A percentile compares a stretch with the other conserved stretches of the same genome.
phyloP scores from a whole-genome alignment of 2,888 invertebrate genomes.

The Pseudoips prasinana region DNA sequence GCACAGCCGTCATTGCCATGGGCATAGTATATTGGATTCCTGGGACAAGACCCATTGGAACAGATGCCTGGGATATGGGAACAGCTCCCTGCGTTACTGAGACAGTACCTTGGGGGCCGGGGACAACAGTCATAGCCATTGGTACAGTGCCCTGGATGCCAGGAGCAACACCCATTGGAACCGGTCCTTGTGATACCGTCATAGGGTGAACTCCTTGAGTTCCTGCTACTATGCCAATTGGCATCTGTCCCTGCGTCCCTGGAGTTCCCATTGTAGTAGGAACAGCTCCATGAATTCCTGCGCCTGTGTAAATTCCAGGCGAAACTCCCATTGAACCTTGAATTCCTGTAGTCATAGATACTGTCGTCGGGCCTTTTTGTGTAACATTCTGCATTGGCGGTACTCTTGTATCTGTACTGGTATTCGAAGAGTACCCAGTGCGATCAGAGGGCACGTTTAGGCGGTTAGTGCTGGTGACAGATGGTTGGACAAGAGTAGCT shows the following conservation, averaged over 20 bases:
- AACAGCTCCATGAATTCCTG: no score
- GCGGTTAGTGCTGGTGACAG: constrained; percentile 32
- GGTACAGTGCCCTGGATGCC: constrained; percentile 13
- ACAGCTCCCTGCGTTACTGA: neutral
- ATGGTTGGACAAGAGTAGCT: constrained; percentile 15
- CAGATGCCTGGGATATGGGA: neutral
- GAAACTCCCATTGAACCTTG: neutral
- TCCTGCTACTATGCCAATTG: neutral
- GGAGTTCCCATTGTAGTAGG: neutral
- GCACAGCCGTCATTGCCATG: neutral
- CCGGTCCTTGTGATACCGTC: neutral
- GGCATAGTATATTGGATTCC: neutral
- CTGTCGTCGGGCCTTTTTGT: neutral
- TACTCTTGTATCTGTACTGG: neutral
- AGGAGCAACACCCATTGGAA: constrained; percentile 5
- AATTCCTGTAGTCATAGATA: neutral
- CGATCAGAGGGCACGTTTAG: constrained; percentile 32
- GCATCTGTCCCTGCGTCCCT: constrained; percentile 11
- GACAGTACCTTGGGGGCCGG: constrained; percentile 1
- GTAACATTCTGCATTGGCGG: neutral
- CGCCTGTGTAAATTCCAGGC: neutral
- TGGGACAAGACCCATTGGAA: neutral
- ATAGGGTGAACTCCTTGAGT: no score
- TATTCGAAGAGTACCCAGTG: constrained; percentile 2
- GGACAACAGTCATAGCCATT: neutral